Evolutionary conservation across 2,113 vertebrate species (phyloP), one percentile per base, ranked within the genome.

Genomic region (Chaetodon trifascialis): DNA sequence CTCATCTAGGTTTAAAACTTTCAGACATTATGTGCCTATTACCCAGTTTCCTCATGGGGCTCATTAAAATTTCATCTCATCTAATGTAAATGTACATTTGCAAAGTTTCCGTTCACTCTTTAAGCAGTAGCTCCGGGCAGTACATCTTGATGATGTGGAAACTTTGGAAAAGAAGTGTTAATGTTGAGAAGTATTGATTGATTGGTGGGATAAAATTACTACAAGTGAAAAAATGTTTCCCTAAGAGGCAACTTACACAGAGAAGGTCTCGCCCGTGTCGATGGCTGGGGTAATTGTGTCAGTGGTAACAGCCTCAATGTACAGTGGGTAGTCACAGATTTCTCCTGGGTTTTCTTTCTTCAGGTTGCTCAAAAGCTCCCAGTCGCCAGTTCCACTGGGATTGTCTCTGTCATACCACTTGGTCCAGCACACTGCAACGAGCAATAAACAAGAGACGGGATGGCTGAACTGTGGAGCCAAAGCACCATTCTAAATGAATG

Each of bases 341-440:
- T 76, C 0, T 40, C 74, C 81, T 2, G 72, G 72, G 71, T 86
- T 12, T 23, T 68, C 4, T 0, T 0, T 0, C 7, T 1, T 49
- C 55, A 87, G 56, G 4, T 6, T 0, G 0, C 0, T 40, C 40
- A 87, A 21, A 47, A 1, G 0, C 54, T 93, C 86, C 78, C 64
- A 90, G 82, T 91, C 90, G 6, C 85, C 86, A 2, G 46, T 51
- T 23, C 68, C 74, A 49, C 17, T 9, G 34, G 88, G 79, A 23
- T 80, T 0, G 25, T 90, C 84, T 10, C 52, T n/a, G 85, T 90
- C 49, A 51, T 55, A 91, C 88, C 91, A 94, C 1, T 11, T 25
- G 5, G 86, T 91, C 88, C 86, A 93, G 46, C 91, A 92, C 40
- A 81, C 88, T 90, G 51, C 30, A 58, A 21, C 2, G 1, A 44